Conservation (phyloP, 2,113 vertebrate species). For the Hemiprocne comata region DNA sequence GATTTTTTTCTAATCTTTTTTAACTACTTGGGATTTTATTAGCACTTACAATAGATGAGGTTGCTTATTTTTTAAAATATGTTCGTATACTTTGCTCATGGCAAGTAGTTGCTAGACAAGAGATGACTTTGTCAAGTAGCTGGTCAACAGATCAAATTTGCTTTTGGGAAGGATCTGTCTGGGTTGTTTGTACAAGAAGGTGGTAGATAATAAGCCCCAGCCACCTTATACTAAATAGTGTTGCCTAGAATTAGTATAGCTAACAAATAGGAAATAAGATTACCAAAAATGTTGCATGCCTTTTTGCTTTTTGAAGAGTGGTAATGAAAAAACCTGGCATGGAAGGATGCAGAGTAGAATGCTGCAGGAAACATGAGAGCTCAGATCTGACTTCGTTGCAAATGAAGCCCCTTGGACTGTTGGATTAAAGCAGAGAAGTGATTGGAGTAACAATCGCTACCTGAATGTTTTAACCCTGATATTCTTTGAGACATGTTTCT, state of each 20-base stretch:
- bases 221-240: neutral
- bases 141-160: slow-evolving; percentile 68
- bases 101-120: slow-evolving; percentile 70
- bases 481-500: neutral
- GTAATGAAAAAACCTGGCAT: neutral
- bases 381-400: neutral
- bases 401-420: neutral
- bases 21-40: slow-evolving; percentile 29
- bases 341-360: neutral
- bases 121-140: slow-evolving; percentile 74
- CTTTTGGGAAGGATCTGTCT: slow-evolving; percentile 37
- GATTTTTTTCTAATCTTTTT: neutral
- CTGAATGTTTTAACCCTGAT: neutral
- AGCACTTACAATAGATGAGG: neutral
- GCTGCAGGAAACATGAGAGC: neutral
- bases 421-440: neutral
- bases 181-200: neutral
- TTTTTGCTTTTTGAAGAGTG: neutral
- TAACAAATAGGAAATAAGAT: neutral
- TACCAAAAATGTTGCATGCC: neutral
- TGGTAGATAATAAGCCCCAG: neutral
- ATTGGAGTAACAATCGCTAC: neutral
- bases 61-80: neutral
- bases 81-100: slow-evolving; percentile 55
- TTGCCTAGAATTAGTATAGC: neutral